phyloP scores from a whole-genome alignment of 2,888 invertebrate genomes.

The Agriopis aurantiaria region DNA sequence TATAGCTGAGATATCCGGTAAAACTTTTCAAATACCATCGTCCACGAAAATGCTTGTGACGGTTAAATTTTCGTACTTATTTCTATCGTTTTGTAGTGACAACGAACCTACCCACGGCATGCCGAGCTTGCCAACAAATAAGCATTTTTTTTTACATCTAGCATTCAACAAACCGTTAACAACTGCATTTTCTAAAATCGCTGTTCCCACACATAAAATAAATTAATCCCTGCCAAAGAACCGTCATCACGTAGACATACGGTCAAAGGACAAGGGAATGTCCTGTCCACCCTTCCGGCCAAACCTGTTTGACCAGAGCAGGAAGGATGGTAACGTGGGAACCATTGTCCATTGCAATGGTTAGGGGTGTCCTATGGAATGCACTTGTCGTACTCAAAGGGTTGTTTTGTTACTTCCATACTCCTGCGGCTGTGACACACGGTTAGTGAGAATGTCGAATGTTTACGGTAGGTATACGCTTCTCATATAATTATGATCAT shows the following conservation, averaged over 20 bases:
- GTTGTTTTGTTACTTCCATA: constrained; percentile 32
- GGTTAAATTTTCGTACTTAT: no score
- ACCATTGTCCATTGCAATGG: constrained; percentile 63
- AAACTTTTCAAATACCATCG: no score
- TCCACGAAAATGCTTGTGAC: no score
- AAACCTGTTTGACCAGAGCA: constrained; percentile 76
- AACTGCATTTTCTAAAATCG: background rate
- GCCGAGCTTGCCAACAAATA: background rate
- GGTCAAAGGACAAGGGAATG: constrained; percentile 72
- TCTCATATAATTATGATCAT: background rate
- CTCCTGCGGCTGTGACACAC: constrained; percentile 32
- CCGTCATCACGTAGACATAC: constrained; percentile 42
- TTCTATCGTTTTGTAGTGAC: no score
- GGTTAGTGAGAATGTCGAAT: constrained; percentile 6
- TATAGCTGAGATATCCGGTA: no score
- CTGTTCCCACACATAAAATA: constrained; percentile 32
- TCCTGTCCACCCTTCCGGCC: constrained; percentile 62
- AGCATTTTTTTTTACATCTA: background rate
- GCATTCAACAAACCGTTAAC: constrained; percentile 15
- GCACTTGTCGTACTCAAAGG: constrained; percentile 23
- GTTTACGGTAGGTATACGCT: no score
- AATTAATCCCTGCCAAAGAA: constrained; percentile 43
- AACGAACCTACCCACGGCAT: no score
- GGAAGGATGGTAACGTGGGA: constrained; percentile 62
- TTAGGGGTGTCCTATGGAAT: constrained; percentile 8